phyloP scores from a whole-genome alignment of 2,888 invertebrate genomes.

The Stenodema calcarata region DNA sequence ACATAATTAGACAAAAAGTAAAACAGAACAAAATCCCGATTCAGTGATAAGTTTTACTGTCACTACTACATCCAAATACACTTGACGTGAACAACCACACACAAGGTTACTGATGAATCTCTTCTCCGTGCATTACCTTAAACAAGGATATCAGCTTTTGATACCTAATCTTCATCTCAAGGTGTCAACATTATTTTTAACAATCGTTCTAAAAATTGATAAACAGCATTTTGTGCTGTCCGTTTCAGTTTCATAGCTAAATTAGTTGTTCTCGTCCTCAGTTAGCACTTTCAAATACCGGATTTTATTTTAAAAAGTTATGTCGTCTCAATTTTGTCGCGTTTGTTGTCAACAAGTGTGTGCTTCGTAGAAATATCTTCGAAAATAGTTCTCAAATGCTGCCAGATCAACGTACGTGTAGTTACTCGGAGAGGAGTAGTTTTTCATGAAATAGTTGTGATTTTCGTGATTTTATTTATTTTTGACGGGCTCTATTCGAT shows the following conservation, averaged over 20 bases:
- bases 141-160: neutral
- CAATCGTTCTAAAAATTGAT: slow-evolving; percentile 8
- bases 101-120: neutral
- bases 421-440: neutral
- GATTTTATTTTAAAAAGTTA: too few species aligned
- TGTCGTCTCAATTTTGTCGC: neutral
- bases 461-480: neutral
- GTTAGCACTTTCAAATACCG: too few species aligned
- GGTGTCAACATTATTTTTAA: neutral
- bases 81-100: neutral
- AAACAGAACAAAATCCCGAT: neutral
- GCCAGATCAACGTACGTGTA: neutral
- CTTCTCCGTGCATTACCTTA: neutral
- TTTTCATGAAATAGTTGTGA: neutral
- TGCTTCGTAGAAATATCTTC: neutral
- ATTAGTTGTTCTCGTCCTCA: neutral
- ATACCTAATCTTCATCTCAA: neutral
- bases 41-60: neutral
- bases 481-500: neutral
- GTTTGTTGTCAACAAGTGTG: neutral
- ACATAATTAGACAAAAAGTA: too few species aligned
- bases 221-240: neutral
- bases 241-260: neutral
- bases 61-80: neutral
- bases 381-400: neutral